Percentiles rank a stretch among this genome's conserved stretches.
Conservation (phyloP, 1,140 invertebrate species). For the Euglossa dilemma region DNA sequence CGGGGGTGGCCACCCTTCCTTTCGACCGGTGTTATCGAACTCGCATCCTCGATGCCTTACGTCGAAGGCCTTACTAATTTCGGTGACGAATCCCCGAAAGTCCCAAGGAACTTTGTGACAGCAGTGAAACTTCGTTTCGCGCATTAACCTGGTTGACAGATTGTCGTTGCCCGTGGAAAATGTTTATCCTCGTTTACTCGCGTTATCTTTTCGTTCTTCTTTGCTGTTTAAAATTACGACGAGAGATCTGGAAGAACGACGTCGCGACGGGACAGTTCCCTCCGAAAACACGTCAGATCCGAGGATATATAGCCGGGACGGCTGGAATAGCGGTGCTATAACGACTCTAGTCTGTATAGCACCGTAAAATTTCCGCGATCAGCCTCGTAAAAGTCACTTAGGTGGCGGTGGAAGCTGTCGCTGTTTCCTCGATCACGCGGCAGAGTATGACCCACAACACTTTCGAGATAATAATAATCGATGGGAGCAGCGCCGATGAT, state of each 20-base stretch:
- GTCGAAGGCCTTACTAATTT: background rate
- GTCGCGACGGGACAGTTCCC: no score
- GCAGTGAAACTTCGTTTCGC: no score
- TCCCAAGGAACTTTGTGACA: slow-evolving; percentile 4
- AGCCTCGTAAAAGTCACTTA: slow-evolving; percentile 38
- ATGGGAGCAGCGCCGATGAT: background rate
- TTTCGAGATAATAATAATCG: slow-evolving; percentile 21
- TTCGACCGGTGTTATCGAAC: background rate
- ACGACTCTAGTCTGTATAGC: background rate
- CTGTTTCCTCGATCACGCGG: slow-evolving; percentile 17
- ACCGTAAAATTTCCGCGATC: slow-evolving; percentile 38
- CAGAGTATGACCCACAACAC: slow-evolving; percentile 6
- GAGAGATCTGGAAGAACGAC: background rate
- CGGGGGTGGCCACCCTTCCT: background rate
- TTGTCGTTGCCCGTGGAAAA: background rate
- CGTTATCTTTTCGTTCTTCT: no score
- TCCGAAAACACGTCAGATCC: background rate
- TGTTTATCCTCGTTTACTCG: background rate
- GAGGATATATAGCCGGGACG: slow-evolving; percentile 29
- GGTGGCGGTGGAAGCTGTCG: background rate
- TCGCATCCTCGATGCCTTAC: background rate
- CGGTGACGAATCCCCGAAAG: slow-evolving; percentile 18
- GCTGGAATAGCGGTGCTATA: background rate
- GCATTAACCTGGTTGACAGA: background rate
- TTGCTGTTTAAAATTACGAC: background rate